phyloP scores from a whole-genome alignment of 2,113 vertebrate species.

The Progne subis region DNA sequence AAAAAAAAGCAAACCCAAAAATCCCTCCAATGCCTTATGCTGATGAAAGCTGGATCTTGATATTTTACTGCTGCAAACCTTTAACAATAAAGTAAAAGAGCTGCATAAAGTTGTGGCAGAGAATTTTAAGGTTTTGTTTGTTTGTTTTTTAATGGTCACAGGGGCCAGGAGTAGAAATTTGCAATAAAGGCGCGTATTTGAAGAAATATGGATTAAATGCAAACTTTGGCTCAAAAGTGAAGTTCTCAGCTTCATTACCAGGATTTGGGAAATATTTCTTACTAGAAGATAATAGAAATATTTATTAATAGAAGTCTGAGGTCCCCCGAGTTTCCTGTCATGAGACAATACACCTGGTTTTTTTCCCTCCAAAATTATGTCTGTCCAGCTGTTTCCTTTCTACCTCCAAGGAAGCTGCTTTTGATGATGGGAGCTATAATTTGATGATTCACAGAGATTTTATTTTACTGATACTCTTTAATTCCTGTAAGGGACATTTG shows the following conservation, averaged over 20 bases:
- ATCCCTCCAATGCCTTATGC: background rate
- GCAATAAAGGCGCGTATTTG: background rate
- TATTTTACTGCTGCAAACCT: background rate
- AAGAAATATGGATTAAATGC: background rate
- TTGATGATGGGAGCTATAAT: background rate
- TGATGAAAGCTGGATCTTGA: background rate
- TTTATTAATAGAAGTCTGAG: background rate
- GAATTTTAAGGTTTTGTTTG: background rate
- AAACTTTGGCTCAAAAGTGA: background rate
- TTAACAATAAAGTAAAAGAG: background rate
- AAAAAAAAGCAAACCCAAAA: background rate
- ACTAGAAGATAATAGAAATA: background rate
- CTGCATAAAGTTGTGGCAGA: background rate
- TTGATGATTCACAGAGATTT: background rate
- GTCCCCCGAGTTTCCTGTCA: background rate
- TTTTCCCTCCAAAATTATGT: rapidly evolving
- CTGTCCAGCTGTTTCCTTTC: background rate
- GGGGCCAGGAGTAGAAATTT: background rate
- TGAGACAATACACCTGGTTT: background rate
- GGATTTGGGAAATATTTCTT: background rate
- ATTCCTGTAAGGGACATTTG: background rate
- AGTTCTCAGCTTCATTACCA: background rate
- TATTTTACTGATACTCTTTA: background rate
- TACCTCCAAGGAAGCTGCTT: background rate
- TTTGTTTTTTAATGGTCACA: background rate